These are phyloP conservation scores for Willowsia nigromaculata DNA, from an alignment of 2,888 invertebrate species.

Conservation along the genomic window DNA sequence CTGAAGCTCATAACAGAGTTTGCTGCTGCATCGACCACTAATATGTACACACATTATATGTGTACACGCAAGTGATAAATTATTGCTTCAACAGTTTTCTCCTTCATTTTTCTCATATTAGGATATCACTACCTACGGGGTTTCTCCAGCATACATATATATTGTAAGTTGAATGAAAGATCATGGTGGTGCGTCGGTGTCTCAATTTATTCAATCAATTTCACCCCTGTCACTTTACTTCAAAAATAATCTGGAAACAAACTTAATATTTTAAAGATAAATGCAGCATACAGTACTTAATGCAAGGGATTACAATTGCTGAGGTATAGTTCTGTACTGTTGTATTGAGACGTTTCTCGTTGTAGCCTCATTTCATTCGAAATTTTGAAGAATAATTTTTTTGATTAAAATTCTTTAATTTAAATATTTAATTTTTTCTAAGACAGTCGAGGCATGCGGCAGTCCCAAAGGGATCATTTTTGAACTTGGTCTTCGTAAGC, in stretches of 20 bases:
- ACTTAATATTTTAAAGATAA: background rate
- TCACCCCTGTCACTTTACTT: conserved; percentile 56
- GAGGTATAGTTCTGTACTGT: too few relatives aligned
- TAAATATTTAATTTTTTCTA: background rate
- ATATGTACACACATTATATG: background rate
- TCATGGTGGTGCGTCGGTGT: background rate
- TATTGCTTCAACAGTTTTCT: conserved; percentile 44
- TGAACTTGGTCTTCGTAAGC: background rate
- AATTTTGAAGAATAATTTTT: too few relatives aligned
- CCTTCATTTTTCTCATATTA: conserved; percentile 20
- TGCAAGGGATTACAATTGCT: too few relatives aligned
- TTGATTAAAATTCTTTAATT: background rate
- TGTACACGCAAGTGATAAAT: conserved; percentile 37
- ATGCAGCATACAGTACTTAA: background rate
- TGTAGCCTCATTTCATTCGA: too few relatives aligned
- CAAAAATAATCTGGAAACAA: conserved; percentile 37
- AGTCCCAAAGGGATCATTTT: background rate
- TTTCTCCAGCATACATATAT: too few relatives aligned
- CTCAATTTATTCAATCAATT: conserved; percentile 68
- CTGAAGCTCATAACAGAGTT: background rate
- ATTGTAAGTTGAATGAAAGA: background rate
- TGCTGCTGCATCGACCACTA: background rate
- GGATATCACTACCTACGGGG: too few relatives aligned
- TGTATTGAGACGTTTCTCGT: too few relatives aligned
- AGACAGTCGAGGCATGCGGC: background rate